Evolutionary conservation across 2,113 vertebrate genomes (phyloP), one percentile per base, ranked within the genome.

Genomic region (human (Homo sapiens)): DNA sequence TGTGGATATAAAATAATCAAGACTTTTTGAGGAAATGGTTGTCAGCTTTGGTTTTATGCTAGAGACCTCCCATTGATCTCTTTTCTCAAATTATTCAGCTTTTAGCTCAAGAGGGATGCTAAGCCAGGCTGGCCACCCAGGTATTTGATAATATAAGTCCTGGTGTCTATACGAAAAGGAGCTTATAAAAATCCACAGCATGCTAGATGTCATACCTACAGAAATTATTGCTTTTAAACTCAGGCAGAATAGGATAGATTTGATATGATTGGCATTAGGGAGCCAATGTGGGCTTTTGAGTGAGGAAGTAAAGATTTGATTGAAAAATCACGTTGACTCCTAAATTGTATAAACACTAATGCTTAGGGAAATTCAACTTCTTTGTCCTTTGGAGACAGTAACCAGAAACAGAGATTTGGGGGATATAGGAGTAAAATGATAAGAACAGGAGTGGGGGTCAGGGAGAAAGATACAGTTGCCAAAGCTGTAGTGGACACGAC

Each of bases 181-280:
- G 20, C 35, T 75, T 88, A n/a, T 66, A 89, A 66, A 96, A 85
- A 85, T 48, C 17, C 16, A 18, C 25, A 30, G 4, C 5, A 3
- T 55, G 75, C 40, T 70, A 93, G 35, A 57, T 52, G 30, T 59
- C 23, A 38, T 35, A 2, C 40, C 9, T 35, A 32, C n/a, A 90
- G 80, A 90, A 90, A 57, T 50, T 17, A 38, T 3, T 87, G 40
- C 73, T 97, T 95, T 92, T 52, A 72, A 89, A 89, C 10, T n/a
- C 43, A 32, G 48, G 40, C 43, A 64, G 72, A 91, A 11, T 30
- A 88, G 2, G 9, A 91, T 9, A 73, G 59, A 59, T 79, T 30
- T 79, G n/a, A 68, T 83, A 25, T 2, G 14, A 23, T 30, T 30
- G 27, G 35, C 11, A 10, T 30, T 27, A 79, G 35, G 35, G 72